Base-by-base conservation (phyloP, 2,797 vertebrate species). In the Coranthus polyacanthus region DNA sequence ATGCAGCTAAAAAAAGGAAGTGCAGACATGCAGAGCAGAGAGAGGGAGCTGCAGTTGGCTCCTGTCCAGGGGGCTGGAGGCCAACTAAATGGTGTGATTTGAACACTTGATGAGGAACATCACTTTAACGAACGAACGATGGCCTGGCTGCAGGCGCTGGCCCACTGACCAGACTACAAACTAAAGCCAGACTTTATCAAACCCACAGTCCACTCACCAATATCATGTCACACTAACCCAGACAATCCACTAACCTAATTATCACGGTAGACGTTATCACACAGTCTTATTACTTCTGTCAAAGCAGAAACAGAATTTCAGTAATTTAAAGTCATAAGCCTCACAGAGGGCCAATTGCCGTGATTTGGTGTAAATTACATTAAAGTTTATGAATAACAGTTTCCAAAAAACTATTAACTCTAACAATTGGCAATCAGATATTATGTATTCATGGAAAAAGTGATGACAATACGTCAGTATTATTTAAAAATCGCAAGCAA, bases 101-200 rank as follows among this genome's bases (percentile, higher is more conserved):
- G 63, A 86, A 77, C 75, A 78, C 75, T 83, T 83, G 78, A 89
- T 16, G 65, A 82, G 68, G 50, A 87, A 79, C 72, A 80, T 83
- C 73, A 68, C 63, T 85, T 87, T 79, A 86, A 70, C 46, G 12
- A 85, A 87, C 0, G 37, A 58, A 81, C 60, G 60, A 22, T 56
- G 55, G 60, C 47, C 53, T 13, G 57, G 77, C 81, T 81, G 42
- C 77, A 68, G 82, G 87, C 75, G 5, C 57, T 68, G 81, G 75
- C 84, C 80, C 75, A 86, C 87, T 88, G 82, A 88, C 82, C 82
- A 75, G 69, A 78, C 86, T 78, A 79, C 44, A 64, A 82, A 83
- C 82, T 41, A 17, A 66, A 45, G 63, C 73, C 63, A 52, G 61
- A 72, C 67, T 65, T 54, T 71, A 74, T 74, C 62, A 70, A 83